Percentiles rank a stretch among this genome's conserved stretches.
Evolutionary conservation across 2,797 vertebrate species (phyloP).

Genomic region (Merluccius polli): DNA sequence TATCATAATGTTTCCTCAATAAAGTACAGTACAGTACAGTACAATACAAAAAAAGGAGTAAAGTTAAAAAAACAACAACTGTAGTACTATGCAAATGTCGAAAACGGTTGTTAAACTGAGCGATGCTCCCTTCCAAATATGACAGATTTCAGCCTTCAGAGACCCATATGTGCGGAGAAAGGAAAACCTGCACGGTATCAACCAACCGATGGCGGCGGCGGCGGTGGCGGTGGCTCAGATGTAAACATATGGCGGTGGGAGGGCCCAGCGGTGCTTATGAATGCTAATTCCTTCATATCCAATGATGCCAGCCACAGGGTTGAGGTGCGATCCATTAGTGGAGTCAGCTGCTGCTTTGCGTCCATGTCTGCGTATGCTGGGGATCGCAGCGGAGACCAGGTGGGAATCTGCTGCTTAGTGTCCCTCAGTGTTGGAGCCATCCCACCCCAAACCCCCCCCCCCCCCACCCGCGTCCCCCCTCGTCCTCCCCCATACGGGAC

Average conservation of each 20-base stretch:
- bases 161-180: not conserved
- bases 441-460: not conserved
- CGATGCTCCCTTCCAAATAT: not conserved
- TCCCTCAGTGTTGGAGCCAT: not conserved
- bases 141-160: not conserved
- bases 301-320: not conserved
- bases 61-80: too few species aligned
- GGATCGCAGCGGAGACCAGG: conserved; percentile 1
- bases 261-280: conserved; percentile 14
- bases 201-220: not conserved
- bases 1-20: not conserved
- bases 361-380: not conserved
- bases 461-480: not conserved
- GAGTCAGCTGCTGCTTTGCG: conserved; percentile 9
- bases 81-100: not conserved
- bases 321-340: conserved; percentile 8
- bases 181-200: not conserved
- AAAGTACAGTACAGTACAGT: not conserved
- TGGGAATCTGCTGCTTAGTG: not conserved
- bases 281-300: conserved; percentile 12
- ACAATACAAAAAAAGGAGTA: too few species aligned
- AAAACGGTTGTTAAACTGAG: not conserved
- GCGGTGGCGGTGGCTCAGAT: not conserved
- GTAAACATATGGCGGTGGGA: conserved; percentile 1
- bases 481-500: too few species aligned